A percentile compares a stretch with the other conserved stretches of the same genome.
phyloP scores from a whole-genome alignment of 64 coral and sea anemone genomes.

The Porites australiensis region DNA sequence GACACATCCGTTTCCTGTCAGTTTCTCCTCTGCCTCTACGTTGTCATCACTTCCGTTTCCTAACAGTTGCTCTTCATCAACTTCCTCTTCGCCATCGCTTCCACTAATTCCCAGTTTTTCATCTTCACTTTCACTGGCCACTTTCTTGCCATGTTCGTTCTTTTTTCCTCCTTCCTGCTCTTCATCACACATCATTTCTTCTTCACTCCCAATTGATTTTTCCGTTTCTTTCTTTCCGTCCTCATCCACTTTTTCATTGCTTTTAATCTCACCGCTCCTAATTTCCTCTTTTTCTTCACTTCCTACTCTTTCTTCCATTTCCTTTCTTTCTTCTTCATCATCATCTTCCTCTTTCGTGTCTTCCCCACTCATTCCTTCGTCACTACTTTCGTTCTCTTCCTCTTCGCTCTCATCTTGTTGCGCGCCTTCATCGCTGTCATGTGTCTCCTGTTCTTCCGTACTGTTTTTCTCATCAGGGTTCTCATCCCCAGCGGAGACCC shows the following conservation, averaged over 20 bases:
- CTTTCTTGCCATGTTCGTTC: background rate
- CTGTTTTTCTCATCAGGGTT: conserved; percentile 2
- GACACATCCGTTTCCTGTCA: background rate
- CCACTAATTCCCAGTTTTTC: background rate
- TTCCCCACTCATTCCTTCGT: background rate
- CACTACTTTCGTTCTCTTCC: background rate
- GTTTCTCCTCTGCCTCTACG: background rate
- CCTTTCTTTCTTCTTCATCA: background rate
- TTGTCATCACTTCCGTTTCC: background rate
- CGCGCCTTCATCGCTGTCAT: conserved; percentile 12
- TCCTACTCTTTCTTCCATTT: background rate
- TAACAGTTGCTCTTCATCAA: background rate
- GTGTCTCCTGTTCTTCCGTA: background rate
- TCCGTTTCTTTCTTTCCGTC: background rate
- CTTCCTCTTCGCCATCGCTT: background rate
- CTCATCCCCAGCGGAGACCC: background rate
- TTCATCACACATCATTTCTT: background rate
- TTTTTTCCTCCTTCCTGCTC: background rate
- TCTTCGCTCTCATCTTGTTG: background rate
- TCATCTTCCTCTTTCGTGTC: background rate
- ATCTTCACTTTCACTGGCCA: background rate
- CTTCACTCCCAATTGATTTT: background rate
- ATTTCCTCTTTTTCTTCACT: background rate
- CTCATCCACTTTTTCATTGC: background rate
- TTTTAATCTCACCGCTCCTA: background rate